Percentiles rank a stretch among this genome's conserved stretches.
Evolutionary conservation across 2,797 vertebrate species (phyloP).

Genomic region (Smutsia gigantea): DNA sequence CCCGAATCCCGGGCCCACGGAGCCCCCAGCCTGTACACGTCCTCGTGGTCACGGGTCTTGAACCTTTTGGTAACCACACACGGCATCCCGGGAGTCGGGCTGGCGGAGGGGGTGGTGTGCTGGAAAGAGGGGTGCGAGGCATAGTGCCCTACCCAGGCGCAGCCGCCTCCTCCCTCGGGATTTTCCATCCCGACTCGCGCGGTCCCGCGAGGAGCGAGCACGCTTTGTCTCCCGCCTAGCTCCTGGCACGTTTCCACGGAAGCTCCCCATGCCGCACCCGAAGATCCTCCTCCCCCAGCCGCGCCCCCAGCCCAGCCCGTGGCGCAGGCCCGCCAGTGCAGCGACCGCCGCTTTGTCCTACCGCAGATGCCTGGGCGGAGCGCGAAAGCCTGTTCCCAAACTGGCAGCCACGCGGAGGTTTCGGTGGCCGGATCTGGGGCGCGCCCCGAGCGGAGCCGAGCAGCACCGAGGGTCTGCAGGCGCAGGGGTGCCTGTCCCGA

Average conservation of each 20-base stretch:
- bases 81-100: not conserved
- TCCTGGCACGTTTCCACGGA: constrained; percentile 67
- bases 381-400: constrained; percentile 33
- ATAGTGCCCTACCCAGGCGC: not conserved
- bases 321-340: constrained; percentile 66
- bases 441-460: not conserved
- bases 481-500: not conserved
- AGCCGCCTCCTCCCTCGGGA: constrained; percentile 71
- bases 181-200: constrained; percentile 73
- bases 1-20: not conserved
- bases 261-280: constrained; percentile 69
- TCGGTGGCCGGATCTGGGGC: not conserved
- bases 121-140: not conserved
- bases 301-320: constrained; percentile 75
- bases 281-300: constrained; percentile 45
- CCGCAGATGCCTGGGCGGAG: not conserved
- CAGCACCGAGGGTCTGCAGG: not conserved
- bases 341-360: constrained; percentile 77
- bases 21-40: not conserved
- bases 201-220: constrained; percentile 49
- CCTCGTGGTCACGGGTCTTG: constrained; percentile 50
- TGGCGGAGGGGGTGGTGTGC: not conserved
- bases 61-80: not conserved
- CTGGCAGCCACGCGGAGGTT: not conserved
- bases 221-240: constrained; percentile 76